Base-by-base conservation (phyloP, 2,797 vertebrate genomes). In the Manis pentadactyla region DNA sequence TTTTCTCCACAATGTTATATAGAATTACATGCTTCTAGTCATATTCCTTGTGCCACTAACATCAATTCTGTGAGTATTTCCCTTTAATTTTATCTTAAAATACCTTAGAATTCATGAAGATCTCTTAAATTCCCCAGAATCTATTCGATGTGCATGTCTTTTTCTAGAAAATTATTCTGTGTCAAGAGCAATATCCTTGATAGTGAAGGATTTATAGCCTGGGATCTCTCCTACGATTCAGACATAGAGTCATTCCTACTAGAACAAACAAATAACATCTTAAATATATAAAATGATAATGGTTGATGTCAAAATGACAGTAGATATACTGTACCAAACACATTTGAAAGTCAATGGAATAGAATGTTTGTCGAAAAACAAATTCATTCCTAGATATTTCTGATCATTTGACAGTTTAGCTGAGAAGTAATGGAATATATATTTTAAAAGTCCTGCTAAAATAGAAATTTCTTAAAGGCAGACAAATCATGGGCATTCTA, bases 281-380 rank as follows among this genome's bases (percentile, higher is more conserved):
- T 42, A 46, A 86, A 59, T 53, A 68, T 31, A 57, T 18, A 46
- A 66, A 51, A 73, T 53, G 25, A 1, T n/a, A 92, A 53, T 42
- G 17, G 19, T 34, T 74, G n/a, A 31, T 63, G 59, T 88, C 17
- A 63, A 88, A 90, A 79, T 85, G 25, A 55, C 34, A 94, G 39
- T 25, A 92, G 68, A 94, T 39, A 39, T 39, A 39, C 37, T 49
- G 1, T 29, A 69, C 66, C 4, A 39, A 88, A 85, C 27, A 74
- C 78, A 84, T 25, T 25, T 53, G 12, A 79, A 85, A 89, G 7
- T 92, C 78, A 74, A 25, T 88, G 49, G 78, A 93, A 79, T 92
- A 25, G 51, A 87, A 81, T 34, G 74, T 23, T 63, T n/a, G 11
- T 49, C 7, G 4, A 15, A 71, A 77, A 69, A 8, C 4, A 66